Conservation (phyloP, 2,797 vertebrate species). For the Rhynchonycteris naso region DNA sequence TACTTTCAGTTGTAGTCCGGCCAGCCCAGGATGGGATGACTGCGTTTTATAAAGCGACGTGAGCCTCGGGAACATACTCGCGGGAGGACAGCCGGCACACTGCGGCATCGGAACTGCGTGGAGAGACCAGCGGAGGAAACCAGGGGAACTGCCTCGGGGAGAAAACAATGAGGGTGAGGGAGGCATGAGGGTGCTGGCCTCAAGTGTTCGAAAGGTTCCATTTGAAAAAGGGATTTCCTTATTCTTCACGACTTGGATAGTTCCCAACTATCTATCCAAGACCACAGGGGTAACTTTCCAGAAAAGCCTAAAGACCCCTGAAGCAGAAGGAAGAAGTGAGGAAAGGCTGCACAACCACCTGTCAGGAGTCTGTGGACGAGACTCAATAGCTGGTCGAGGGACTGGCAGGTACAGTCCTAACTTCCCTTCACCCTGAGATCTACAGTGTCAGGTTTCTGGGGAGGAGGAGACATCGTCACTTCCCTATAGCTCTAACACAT, state of each 20-base stretch:
- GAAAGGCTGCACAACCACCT: rapidly evolving
- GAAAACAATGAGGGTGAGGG: background rate
- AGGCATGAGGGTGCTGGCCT: background rate
- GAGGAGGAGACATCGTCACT: background rate
- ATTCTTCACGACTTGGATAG: rapidly evolving
- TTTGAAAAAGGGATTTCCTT: background rate
- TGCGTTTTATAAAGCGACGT: background rate
- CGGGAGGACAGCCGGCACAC: background rate
- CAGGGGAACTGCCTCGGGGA: too few species aligned
- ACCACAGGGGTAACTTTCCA: background rate
- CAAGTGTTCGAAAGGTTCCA: background rate
- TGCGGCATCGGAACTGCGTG: background rate
- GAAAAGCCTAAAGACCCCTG: background rate
- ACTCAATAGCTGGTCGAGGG: rapidly evolving
- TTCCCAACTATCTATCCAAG: background rate
- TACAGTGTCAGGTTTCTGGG: rapidly evolving
- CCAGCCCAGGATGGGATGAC: background rate
- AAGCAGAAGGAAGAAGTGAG: background rate
- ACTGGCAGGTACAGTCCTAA: rapidly evolving
- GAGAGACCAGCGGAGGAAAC: background rate
- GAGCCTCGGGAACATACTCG: rapidly evolving
- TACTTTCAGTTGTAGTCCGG: background rate
- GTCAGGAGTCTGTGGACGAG: background rate
- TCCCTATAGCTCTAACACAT: background rate
- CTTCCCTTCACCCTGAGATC: background rate